phyloP scores from a whole-genome alignment of 2,113 vertebrate genomes.

The Indicator maculatus region DNA sequence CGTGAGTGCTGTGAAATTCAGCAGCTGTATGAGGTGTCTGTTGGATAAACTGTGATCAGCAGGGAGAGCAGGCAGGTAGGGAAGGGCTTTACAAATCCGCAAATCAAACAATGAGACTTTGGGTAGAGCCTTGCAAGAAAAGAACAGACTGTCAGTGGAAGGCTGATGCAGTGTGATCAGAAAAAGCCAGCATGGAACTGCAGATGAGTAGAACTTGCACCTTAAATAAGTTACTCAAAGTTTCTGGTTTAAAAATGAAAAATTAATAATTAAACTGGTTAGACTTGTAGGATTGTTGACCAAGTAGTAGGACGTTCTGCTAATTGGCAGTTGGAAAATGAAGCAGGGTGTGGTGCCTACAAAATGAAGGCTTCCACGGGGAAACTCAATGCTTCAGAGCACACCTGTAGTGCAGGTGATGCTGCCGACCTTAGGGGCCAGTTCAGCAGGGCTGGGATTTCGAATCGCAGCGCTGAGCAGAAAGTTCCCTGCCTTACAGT shows the following conservation, averaged over 20 bases:
- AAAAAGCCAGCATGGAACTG: neutral
- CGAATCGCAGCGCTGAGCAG: constrained; percentile 2
- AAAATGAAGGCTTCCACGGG: neutral
- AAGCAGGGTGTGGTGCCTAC: neutral
- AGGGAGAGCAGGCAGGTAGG: neutral
- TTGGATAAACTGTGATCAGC: neutral
- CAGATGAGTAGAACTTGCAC: neutral
- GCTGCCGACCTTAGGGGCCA: neutral
- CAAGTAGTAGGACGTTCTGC: constrained; percentile 21
- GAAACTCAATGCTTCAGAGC: neutral
- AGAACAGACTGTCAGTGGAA: neutral
- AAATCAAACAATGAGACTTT: neutral
- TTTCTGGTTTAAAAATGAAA: neutral
- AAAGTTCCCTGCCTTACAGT: constrained; percentile 1
- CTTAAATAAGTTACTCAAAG: neutral
- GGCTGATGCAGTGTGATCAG: neutral
- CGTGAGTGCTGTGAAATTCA: neutral
- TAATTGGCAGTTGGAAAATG: constrained; percentile 35
- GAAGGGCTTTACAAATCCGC: neutral
- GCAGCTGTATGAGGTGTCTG: neutral
- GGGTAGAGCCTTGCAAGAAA: neutral
- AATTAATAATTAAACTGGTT: constrained; percentile 13
- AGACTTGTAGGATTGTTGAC: constrained; percentile 40
- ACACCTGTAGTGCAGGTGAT: neutral
- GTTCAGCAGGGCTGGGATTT: neutral